Base-by-base conservation (phyloP, 2,797 vertebrate genomes). In the Diglossa cyanea region DNA sequence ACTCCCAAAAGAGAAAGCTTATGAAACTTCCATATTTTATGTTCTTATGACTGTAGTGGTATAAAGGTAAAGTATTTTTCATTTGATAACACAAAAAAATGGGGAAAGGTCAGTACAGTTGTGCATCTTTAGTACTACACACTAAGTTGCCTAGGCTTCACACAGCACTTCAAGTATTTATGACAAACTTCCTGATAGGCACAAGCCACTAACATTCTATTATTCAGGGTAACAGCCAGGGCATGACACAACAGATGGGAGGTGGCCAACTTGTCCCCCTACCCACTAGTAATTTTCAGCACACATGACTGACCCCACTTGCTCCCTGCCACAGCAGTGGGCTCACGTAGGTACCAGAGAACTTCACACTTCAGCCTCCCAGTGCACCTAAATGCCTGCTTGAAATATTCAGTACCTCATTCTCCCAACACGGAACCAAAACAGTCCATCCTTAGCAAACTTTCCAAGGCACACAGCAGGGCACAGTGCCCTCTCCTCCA, bases 31-130 rank as follows among this genome's bases (percentile, higher is more conserved):
- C 2, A 4, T 44, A 63, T 28, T 83, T 80, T 57, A 57, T 51
- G 23, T 45, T 71, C 8, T 15, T 53, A 21, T 61, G 35, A 53
- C 50, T 67, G 6, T 15, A 61, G 13, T 55, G 25, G 23, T 45
- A 82, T 12, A 79, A 82, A 63, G 6, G 13, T 28, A 73, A 63
- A 35, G 18, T 20, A 23, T 28, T 45, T 66, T 66, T 35, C 18
- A 48, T 19, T 20, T 71, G 21, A 63, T 5, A 77, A 53, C 23
- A 55, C 2, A 0, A 40, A 60, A 48, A 73, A 51, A 5, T 0
- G 4, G 7, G 1, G 2, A 3, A 8, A 62, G 54, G 6, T 33
- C 7, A 62, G 8, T 39, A 42, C 2, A 67, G 7, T 11, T 48
- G 18, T 30, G 19, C 30, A 68, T 71, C 47, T 61, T 77, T n/a